These are phyloP conservation scores for Heliconius eleuchia DNA, from an alignment of 1,140 invertebrate species.

Conservation along the genomic window DNA sequence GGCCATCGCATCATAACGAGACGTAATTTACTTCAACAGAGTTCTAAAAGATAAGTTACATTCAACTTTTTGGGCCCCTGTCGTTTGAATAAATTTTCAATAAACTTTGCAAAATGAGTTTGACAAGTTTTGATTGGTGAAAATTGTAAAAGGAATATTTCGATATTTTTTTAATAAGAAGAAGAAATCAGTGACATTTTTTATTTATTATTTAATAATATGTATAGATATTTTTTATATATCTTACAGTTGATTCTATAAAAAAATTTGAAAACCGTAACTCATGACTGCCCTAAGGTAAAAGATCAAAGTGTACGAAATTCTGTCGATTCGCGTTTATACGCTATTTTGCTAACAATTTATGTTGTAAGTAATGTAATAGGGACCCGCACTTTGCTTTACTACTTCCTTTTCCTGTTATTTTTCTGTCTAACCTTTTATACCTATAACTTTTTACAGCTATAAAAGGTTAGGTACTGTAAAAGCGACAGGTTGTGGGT, in stretches of 20 bases:
- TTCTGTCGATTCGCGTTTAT: background rate
- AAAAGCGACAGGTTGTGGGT: too few species aligned
- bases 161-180: constrained; percentile 34
- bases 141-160: constrained; percentile 49
- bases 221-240: background rate
- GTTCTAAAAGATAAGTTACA: constrained; percentile 61
- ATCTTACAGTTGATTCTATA: background rate
- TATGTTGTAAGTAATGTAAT: constrained; percentile 4
- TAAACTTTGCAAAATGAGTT: constrained; percentile 65
- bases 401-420: constrained; percentile 1
- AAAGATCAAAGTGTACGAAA: background rate
- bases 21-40: constrained; percentile 59
- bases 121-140: constrained; percentile 62
- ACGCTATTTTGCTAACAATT: background rate
- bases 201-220: background rate
- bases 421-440: constrained; percentile 10
- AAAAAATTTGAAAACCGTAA: background rate
- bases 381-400: background rate
- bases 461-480: too few species aligned
- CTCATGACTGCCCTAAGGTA: background rate
- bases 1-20: constrained; percentile 54
- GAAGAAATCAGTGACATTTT: background rate
- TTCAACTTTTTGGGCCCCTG: constrained; percentile 56
- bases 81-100: constrained; percentile 70
- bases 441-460: background rate